A percentile compares a stretch with the other conserved stretches of the same genome.
Evolutionary conservation across 2,888 invertebrate species (phyloP).

Genomic region (Gortyna flavago): DNA sequence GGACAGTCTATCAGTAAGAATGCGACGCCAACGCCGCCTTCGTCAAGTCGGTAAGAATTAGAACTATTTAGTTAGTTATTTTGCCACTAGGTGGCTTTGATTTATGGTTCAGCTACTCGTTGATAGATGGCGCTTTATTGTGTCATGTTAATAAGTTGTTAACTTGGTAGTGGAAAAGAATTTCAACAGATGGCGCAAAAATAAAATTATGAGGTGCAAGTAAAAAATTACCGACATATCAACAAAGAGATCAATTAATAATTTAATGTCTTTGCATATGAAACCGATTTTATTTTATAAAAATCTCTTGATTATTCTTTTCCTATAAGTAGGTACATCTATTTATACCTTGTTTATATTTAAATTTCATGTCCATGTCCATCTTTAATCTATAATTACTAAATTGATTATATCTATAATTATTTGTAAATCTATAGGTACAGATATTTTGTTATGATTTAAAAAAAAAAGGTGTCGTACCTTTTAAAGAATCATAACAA

Average conservation of each 20-base stretch:
- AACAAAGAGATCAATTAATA: no score
- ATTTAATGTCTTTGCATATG: no score
- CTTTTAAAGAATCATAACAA: slow-evolving; percentile 1
- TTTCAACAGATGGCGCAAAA: slow-evolving; percentile 47
- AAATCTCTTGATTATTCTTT: background rate
- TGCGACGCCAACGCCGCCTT: slow-evolving; percentile 91
- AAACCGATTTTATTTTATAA: no score
- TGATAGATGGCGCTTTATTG: slow-evolving; percentile 62
- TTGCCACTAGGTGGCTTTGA: slow-evolving; percentile 49
- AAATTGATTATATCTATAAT: background rate
- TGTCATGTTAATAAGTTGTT: background rate
- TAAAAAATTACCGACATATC: no score
- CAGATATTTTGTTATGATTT: background rate
- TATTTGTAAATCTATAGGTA: background rate
- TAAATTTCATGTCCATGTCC: background rate
- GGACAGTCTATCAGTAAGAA: slow-evolving; percentile 94
- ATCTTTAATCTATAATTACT: background rate
- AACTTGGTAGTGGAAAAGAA: background rate
- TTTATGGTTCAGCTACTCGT: slow-evolving; percentile 37
- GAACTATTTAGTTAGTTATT: slow-evolving; percentile 61
- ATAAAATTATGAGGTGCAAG: background rate
- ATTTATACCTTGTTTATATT: no score
- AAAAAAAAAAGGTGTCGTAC: background rate
- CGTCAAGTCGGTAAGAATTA: slow-evolving; percentile 81
- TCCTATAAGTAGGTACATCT: background rate